These are phyloP conservation scores for Pogona vitticeps DNA, from an alignment of 2,113 vertebrate species.

Conservation along the genomic window DNA sequence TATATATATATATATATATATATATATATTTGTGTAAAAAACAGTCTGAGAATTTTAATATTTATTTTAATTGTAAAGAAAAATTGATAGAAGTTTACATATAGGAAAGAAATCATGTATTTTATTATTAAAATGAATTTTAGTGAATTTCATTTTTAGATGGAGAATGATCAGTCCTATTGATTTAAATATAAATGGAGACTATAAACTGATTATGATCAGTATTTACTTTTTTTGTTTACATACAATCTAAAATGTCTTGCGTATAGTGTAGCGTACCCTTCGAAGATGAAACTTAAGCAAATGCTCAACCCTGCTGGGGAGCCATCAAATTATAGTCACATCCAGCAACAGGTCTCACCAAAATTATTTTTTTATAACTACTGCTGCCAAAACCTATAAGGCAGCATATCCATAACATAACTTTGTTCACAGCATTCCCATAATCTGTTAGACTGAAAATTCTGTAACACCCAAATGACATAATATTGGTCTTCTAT, in stretches of 20 bases:
- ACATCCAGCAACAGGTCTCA: too few relatives aligned
- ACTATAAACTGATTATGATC: conserved; percentile 35
- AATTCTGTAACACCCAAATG: too few relatives aligned
- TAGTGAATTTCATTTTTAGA: conserved; percentile 15
- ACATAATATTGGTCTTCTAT: too few relatives aligned
- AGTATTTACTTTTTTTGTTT: conserved; percentile 56
- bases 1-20: too few relatives aligned
- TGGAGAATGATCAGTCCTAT: conserved; percentile 50
- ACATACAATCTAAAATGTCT: conserved; percentile 52
- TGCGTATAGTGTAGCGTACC: not conserved
- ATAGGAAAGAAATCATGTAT: conserved; percentile 48
- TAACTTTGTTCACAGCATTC: too few relatives aligned
- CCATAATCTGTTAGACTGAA: too few relatives aligned
- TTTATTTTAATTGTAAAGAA: conserved; percentile 73
- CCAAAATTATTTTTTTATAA: too few relatives aligned
- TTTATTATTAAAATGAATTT: conserved; percentile 39
- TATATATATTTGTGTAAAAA: too few relatives aligned
- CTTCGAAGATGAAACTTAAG: not conserved
- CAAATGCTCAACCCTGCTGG: not conserved
- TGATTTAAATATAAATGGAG: conserved; percentile 53
- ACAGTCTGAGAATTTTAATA: conserved; percentile 50
- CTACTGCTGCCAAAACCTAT: too few relatives aligned
- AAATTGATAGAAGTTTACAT: conserved; percentile 61
- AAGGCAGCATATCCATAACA: too few relatives aligned
- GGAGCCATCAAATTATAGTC: too few relatives aligned